These are phyloP conservation scores for Telmatochromis brachygnathus DNA, from an alignment of 2,113 vertebrate species.

Conservation along the genomic window DNA sequence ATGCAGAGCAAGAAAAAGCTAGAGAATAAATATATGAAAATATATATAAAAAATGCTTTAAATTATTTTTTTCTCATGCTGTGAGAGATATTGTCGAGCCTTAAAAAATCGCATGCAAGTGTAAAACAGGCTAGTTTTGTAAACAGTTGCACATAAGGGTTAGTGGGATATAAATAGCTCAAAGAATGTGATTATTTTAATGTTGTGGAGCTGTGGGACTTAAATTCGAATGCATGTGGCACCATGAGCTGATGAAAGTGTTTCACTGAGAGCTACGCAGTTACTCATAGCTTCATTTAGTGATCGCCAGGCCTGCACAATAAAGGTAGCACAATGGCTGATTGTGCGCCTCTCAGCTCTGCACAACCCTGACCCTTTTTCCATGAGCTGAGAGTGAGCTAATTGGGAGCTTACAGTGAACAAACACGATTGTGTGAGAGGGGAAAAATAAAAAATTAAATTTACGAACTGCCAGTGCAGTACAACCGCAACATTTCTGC, in stretches of 20 bases:
- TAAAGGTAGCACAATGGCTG: slow-evolving; percentile 20
- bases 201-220: neutral
- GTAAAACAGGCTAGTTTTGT: neutral
- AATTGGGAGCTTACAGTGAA: slow-evolving; percentile 19
- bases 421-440: neutral
- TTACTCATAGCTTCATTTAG: slow-evolving; percentile 9
- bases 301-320: slow-evolving; percentile 31
- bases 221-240: neutral
- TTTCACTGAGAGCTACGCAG: neutral
- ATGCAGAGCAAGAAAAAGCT: neutral
- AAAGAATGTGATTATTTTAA: neutral
- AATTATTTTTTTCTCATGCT: neutral
- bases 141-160: neutral
- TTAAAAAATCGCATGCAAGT: neutral
- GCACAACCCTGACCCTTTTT: neutral
- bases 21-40: neutral
- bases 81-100: neutral
- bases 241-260: neutral
- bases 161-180: neutral
- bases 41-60: neutral
- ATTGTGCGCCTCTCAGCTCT: slow-evolving; percentile 21
- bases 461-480: neutral
- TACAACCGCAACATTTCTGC: neutral
- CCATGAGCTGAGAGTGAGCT: neutral
- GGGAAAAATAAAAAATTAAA: neutral